phyloP scores from a whole-genome alignment of 2,888 invertebrate genomes.

The Diadegma fenestrale region DNA sequence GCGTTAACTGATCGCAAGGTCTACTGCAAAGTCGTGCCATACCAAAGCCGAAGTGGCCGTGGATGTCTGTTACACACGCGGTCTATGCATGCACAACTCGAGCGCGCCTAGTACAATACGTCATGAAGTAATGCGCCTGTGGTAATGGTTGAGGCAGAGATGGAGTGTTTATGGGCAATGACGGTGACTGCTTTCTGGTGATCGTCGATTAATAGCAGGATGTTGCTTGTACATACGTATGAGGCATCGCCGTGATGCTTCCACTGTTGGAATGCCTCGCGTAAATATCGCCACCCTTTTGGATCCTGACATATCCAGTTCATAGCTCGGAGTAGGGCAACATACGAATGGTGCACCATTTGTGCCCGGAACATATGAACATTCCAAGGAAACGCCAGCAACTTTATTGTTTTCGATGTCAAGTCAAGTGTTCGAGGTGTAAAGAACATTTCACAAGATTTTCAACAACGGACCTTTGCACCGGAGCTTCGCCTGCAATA shows the following conservation, averaged over 20 bases:
- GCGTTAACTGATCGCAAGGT: slow-evolving; percentile 25
- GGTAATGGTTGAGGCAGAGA: slow-evolving; percentile 39
- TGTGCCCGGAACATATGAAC: neutral
- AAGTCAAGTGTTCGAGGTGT: too few species aligned
- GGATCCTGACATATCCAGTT: neutral
- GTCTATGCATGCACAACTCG: slow-evolving; percentile 1
- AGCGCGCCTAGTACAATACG: slow-evolving; percentile 25
- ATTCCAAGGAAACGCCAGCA: neutral
- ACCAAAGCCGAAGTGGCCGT: slow-evolving; percentile 29
- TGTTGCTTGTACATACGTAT: slow-evolving; percentile 58
- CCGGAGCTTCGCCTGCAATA: neutral
- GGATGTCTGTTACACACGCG: slow-evolving; percentile 42
- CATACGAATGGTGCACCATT: neutral
- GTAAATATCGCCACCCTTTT: neutral
- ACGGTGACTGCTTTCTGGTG: slow-evolving; percentile 47
- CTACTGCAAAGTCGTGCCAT: slow-evolving; percentile 33
- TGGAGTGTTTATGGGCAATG: slow-evolving; percentile 32
- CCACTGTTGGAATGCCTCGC: neutral
- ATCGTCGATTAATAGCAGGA: slow-evolving; percentile 65
- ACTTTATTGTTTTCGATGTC: neutral
- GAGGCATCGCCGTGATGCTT: slow-evolving; percentile 32
- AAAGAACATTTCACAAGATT: neutral
- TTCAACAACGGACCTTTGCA: neutral
- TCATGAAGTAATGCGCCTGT: slow-evolving; percentile 40
- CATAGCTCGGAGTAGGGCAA: neutral